These are phyloP conservation scores for Callipepla californica DNA, from an alignment of 2,113 vertebrate species.

Conservation along the genomic window DNA sequence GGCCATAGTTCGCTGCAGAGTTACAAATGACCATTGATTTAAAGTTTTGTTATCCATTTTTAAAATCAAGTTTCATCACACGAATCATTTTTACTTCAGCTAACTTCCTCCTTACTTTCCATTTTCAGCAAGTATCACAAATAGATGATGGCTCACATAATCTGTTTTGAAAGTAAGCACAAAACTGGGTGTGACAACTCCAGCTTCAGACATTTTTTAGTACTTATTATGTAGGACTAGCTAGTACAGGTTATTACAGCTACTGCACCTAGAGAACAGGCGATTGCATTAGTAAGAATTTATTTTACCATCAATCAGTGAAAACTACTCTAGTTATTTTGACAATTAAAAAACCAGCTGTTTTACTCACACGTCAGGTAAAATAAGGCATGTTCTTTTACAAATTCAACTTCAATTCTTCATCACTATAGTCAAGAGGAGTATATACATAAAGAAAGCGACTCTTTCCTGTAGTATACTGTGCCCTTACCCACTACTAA, in stretches of 20 bases:
- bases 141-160: neutral
- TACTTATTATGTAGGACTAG: neutral
- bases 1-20: constrained; percentile 83
- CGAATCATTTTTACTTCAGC: neutral
- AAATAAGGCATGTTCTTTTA: neutral
- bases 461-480: neutral
- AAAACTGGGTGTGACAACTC: neutral
- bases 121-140: neutral
- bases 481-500: neutral
- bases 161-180: neutral
- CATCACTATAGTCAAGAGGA: neutral
- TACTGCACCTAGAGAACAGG: neutral
- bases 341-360: neutral
- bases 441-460: neutral
- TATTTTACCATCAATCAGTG: neutral
- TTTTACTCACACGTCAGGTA: neutral
- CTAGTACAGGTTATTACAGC: neutral
- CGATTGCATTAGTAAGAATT: neutral
- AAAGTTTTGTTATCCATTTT: neutral
- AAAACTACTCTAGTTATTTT: neutral
- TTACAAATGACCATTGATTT: neutral
- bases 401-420: neutral
- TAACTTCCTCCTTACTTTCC: neutral
- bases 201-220: neutral
- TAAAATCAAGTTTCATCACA: neutral